Evolutionary conservation across 2,113 vertebrate species (phyloP), one percentile per base, ranked within the genome.

Genomic region (Gavia stellata): DNA sequence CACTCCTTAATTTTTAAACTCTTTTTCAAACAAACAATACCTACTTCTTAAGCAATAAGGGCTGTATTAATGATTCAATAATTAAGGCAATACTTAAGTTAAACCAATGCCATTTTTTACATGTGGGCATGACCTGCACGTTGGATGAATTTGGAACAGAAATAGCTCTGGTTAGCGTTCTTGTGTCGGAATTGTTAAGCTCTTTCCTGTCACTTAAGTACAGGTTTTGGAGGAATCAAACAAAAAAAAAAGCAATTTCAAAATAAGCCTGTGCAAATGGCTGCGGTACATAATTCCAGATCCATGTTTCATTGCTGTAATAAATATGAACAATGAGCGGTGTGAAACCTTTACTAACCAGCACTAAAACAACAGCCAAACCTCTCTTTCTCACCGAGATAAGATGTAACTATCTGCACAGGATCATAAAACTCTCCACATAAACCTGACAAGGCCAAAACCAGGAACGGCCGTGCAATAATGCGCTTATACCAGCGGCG

Each of bases 71-170:
- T 71, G 38, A 67, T 5, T 82, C 40, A 50, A 7, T 36, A 47
- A 44, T 71, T 62, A 79, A 79, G 15, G 38, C 18, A 45, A 56
- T 33, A 55, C 2, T 44, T 12, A n/a, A 86, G 8, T 36, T 47
- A 62, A 94, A 50, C 5, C 38, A 74, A 16, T 15, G 38, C 12
- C 50, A 12, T 17, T 66, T 77, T 53, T 44, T 2, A 33, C 31
- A 40, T 0, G 0, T 1, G 23, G 63, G 25, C 58, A 73, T 0
- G 10, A 34, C 40, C 52, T 38, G 29, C 6, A 3, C 0, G 8
- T 19, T 44, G 2, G 2, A 15, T 31, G 52, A 38, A 12, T 6
- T 11, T 33, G 40, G 70, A 65, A 52, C 8, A 56, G 42, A n/a
- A 75, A 40, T 9, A 65, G 23, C 55, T 66, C 52, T 44, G 17